These are phyloP conservation scores for Clanis bilineata DNA, from an alignment of 2,888 invertebrate genomes.

Conservation along the genomic window DNA sequence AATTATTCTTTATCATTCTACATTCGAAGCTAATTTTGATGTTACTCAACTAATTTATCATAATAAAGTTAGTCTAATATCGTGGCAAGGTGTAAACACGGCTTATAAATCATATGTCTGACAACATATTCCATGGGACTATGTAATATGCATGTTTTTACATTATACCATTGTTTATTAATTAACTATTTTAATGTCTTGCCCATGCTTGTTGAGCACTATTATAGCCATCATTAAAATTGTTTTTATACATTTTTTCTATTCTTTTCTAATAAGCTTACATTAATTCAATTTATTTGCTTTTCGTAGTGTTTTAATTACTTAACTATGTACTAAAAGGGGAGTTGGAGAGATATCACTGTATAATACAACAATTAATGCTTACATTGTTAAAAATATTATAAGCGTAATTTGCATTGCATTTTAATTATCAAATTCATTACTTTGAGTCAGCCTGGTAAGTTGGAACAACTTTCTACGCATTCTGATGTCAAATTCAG, in stretches of 20 bases:
- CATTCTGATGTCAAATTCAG: slow-evolving; percentile 19
- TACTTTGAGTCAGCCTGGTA: slow-evolving; percentile 8
- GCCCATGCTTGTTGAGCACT: background rate
- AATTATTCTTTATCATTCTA: no score
- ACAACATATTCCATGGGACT: background rate
- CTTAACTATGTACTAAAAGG: background rate
- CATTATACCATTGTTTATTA: slow-evolving; percentile 6
- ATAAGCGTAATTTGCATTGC: background rate
- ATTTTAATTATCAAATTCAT: slow-evolving; percentile 5
- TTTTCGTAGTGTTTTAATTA: background rate
- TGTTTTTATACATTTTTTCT: background rate
- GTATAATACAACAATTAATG: background rate
- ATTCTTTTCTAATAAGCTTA: background rate
- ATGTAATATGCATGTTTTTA: background rate
- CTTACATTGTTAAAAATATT: background rate
- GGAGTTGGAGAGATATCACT: background rate
- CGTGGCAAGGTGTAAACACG: slow-evolving; percentile 1
- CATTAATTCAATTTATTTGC: background rate
- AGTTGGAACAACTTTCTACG: slow-evolving; percentile 19
- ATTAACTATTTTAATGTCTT: slow-evolving; percentile 2
- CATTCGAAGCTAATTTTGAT: background rate
- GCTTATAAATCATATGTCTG: background rate
- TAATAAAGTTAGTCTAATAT: background rate
- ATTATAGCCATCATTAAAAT: background rate
- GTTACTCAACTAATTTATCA: background rate